phyloP scores from a whole-genome alignment of 2,797 vertebrate species.

The Notamacropus eugenii region DNA sequence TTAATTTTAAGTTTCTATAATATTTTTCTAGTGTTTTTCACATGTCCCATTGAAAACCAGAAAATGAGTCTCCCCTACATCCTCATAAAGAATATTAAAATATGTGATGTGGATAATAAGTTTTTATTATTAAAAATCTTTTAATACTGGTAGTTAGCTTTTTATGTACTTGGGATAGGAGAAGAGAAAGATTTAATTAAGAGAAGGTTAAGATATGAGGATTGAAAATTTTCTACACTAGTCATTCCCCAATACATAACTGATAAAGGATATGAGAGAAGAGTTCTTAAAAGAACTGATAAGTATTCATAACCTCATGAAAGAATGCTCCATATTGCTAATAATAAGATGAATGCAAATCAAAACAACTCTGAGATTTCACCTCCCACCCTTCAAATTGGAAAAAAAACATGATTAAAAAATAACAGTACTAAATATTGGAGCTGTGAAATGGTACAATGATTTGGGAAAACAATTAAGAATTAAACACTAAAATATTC shows the following conservation, averaged over 20 bases:
- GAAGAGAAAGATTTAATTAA: neutral
- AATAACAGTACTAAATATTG: neutral
- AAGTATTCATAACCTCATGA: neutral
- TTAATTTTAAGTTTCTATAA: neutral
- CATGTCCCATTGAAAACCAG: neutral
- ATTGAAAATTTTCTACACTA: neutral
- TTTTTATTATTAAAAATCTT: neutral
- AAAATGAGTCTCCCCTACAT: neutral
- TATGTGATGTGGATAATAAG: neutral
- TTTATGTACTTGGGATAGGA: neutral
- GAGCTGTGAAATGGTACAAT: neutral
- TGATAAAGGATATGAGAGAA: neutral
- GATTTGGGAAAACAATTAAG: neutral
- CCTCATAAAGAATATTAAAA: neutral
- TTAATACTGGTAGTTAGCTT: neutral
- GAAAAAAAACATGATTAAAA: neutral
- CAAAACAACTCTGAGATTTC: neutral
- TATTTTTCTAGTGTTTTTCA: neutral
- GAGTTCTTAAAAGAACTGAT: neutral
- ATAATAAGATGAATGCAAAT: neutral
- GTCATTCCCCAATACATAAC: neutral
- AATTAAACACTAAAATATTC: neutral
- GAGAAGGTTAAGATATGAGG: neutral
- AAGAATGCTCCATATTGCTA: neutral
- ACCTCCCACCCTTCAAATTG: neutral